phyloP scores from a whole-genome alignment of 2,888 invertebrate species.

The Taenaris catops region DNA sequence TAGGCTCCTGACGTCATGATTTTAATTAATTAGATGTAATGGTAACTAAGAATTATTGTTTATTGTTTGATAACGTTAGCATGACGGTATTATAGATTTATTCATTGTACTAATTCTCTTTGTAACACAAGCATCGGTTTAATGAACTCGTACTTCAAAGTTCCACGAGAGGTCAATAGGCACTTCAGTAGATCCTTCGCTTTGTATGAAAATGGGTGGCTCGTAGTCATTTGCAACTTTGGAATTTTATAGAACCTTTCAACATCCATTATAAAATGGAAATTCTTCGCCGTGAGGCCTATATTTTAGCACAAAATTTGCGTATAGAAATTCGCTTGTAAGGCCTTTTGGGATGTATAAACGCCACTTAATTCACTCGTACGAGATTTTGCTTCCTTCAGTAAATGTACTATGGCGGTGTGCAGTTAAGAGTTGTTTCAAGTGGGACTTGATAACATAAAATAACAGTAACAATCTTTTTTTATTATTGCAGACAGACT shows the following conservation, averaged over 20 bases:
- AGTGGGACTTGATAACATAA: no score
- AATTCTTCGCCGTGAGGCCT: slow-evolving; percentile 4
- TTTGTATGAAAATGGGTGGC: slow-evolving; percentile 8
- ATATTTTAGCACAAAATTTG: neutral
- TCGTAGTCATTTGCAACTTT: slow-evolving; percentile 12
- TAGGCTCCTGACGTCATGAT: no score
- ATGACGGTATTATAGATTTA: slow-evolving; percentile 1
- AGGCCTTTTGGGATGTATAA: no score
- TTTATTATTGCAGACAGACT: no score
- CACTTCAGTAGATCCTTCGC: slow-evolving; percentile 6
- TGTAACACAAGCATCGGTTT: slow-evolving; percentile 6
- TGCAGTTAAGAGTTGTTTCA: no score
- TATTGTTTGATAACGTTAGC: slow-evolving; percentile 6
- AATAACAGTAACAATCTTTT: no score
- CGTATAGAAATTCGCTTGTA: no score
- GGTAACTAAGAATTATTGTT: no score
- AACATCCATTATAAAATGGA: slow-evolving; percentile 13
- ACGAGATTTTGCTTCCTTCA: no score
- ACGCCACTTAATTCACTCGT: no score
- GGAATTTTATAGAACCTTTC: slow-evolving; percentile 20
- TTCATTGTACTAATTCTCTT: slow-evolving; percentile 9
- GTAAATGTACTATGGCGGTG: no score
- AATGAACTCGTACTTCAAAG: slow-evolving; percentile 10
- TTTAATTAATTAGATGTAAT: no score
- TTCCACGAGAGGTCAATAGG: slow-evolving; percentile 10